These are phyloP conservation scores for Rhyacophila evoluta DNA, from an alignment of 2,888 invertebrate species.

Conservation along the genomic window DNA sequence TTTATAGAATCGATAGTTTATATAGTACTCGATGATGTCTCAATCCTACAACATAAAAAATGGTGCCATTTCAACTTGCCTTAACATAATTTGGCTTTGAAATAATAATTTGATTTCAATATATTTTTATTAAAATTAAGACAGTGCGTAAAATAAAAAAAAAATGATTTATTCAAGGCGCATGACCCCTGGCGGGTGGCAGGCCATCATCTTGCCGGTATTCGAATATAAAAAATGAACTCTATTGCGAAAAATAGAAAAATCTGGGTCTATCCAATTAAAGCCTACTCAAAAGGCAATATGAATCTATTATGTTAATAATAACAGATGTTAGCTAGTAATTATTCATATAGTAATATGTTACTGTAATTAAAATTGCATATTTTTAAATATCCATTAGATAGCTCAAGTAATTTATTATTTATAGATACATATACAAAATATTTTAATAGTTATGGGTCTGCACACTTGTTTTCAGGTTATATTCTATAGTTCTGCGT, in stretches of 20 bases:
- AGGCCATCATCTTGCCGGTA: background rate
- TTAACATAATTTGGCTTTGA: background rate
- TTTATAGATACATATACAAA: too few species aligned
- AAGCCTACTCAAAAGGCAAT: background rate
- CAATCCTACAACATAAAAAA: background rate
- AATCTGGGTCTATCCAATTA: background rate
- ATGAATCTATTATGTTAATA: too few species aligned
- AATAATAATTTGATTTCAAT: conserved; percentile 8
- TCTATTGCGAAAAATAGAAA: background rate
- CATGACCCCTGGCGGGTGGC: conserved; percentile 13
- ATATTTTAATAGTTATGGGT: too few species aligned
- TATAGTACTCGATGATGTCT: background rate
- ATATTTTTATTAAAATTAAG: background rate
- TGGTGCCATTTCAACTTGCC: conserved; percentile 8
- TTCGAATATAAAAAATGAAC: background rate
- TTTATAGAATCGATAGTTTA: too few species aligned
- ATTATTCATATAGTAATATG: too few species aligned
- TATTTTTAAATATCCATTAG: too few species aligned
- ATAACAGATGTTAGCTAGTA: too few species aligned
- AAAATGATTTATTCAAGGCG: background rate
- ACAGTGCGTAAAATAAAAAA: background rate
- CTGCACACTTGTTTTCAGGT: too few species aligned
- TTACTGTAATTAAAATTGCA: too few species aligned
- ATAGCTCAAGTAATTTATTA: too few species aligned
- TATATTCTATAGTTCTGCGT: too few species aligned